phyloP scores from a whole-genome alignment of 1,140 invertebrate genomes.

The Drosophila erecta region DNA sequence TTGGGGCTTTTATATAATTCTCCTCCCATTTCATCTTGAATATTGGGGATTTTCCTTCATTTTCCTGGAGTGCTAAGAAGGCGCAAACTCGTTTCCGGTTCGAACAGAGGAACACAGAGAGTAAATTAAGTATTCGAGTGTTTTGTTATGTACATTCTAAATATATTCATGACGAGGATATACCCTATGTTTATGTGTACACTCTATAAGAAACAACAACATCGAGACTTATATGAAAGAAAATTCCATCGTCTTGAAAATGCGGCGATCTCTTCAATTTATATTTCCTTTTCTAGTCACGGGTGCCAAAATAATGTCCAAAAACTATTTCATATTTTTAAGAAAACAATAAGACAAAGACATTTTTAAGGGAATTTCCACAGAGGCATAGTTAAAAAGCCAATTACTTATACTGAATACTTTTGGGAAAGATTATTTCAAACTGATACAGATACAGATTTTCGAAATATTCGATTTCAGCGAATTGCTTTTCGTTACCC shows the following conservation, averaged over 20 bases:
- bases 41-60: slow-evolving; percentile 2
- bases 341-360: neutral
- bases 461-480: neutral
- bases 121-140: slow-evolving; percentile 6
- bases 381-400: no score
- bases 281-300: slow-evolving; percentile 2
- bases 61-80: slow-evolving; percentile 35
- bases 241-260: slow-evolving; percentile 20
- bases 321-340: no score
- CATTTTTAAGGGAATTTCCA: no score
- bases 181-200: slow-evolving; percentile 19
- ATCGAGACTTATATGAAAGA: slow-evolving; percentile 41
- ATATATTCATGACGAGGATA: slow-evolving; percentile 17
- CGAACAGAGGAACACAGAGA: slow-evolving; percentile 1
- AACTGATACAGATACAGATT: neutral
- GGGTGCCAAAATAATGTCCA: neutral
- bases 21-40: neutral
- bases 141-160: slow-evolving; percentile 64
- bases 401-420: no score
- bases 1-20: neutral
- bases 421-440: neutral
- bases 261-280: slow-evolving; percentile 18
- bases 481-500: neutral
- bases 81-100: slow-evolving; percentile 17
- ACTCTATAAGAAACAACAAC: slow-evolving; percentile 50